Conservation (phyloP, 2,888 invertebrate species). For the Minunthozetes semirufus region DNA sequence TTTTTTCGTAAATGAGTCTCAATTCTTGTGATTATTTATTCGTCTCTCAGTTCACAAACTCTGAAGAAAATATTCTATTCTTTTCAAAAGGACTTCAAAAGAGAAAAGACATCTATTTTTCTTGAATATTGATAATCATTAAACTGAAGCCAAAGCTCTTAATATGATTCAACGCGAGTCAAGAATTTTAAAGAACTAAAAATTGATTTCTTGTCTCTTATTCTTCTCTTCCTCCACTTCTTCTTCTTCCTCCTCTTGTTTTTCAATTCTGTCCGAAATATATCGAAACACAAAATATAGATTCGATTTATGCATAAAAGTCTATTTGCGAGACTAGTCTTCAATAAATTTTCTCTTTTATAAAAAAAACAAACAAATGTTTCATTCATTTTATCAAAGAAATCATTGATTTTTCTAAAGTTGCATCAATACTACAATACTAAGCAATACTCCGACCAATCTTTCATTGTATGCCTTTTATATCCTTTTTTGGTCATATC, state of each 20-base stretch:
- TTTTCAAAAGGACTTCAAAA: background rate
- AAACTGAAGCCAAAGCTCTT: background rate
- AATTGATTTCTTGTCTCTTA: background rate
- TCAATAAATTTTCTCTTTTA: no score
- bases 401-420: no score
- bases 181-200: background rate
- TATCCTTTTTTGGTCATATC: no score
- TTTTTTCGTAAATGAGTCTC: background rate
- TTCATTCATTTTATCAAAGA: no score
- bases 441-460: no score
- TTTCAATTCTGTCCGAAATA: background rate
- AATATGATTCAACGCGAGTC: background rate
- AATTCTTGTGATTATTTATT: slow-evolving; percentile 15
- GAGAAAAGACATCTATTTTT: background rate
- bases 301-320: slow-evolving; percentile 5
- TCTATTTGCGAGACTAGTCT: background rate
- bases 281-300: background rate
- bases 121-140: background rate
- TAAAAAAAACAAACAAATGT: no score
- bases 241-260: background rate
- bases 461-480: no score
- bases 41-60: background rate
- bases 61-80: background rate
- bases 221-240: background rate
- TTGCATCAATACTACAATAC: no score